Evolutionary conservation across 2,888 invertebrate genomes (phyloP), one percentile per base, ranked within the genome.

Genomic region (Nowickia ferox): DNA sequence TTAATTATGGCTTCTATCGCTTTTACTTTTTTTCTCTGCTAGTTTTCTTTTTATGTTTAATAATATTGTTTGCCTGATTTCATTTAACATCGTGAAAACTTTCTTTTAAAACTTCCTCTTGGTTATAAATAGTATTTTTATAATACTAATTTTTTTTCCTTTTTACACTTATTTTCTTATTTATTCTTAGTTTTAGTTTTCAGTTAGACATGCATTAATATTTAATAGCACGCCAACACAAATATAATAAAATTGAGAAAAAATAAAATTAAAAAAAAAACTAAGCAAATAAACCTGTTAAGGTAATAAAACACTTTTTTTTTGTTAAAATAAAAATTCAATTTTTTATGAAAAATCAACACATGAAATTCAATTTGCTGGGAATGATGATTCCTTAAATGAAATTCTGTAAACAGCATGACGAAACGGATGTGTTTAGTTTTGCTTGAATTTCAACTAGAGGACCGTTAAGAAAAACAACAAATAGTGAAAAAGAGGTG

Each of bases 201-300:
- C 42, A 30, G 59, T 72, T 63, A 17, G 51, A 55, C 57, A 75
- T 53, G 59, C 57, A 75, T 75, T 53, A 86, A 86, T 82, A 86
- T 86, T 79, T 79, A 86, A 86, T 86, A 82, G 66, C 82, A 86
- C 82, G 85, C 77, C 74, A 81, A 72, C 83, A 66, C 75, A 77
- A 44, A 69, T 30, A 44, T 51, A 40, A 19, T 11, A 71, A 30
- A 66, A 44, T 57, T 38, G 61, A 71, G 6, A 44, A 0, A 40
- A 22, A 65, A 38, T 1, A 48, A 17, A 42, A 13, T 0, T n/a
- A n/a, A 40, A 53, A 40, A 59, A 15, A 80, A 63, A 19, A 51
- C 22, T 30, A 19, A 84, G 13, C 30, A 74, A 84, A 75, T 69
- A 61, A 51, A 63, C 9, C 19, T 22, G 44, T 40, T 61, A 74